Percentiles rank a stretch among this genome's conserved stretches.
phyloP scores from a whole-genome alignment of 2,888 invertebrate genomes.

The Noctua pronuba region DNA sequence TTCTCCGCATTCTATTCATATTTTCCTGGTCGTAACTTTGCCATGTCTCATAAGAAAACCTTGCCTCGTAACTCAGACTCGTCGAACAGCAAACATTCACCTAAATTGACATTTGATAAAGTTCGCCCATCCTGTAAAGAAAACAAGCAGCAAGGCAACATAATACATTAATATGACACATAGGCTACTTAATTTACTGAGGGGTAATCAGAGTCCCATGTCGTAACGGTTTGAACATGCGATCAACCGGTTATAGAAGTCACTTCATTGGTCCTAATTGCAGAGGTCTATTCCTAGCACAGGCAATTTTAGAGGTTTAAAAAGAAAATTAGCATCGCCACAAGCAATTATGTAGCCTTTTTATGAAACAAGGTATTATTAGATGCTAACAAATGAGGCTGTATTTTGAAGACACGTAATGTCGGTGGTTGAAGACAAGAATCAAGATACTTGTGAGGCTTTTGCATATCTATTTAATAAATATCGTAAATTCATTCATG shows the following conservation, averaged over 20 bases:
- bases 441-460: constrained; percentile 16
- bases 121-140: constrained; percentile 38
- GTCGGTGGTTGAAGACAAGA: constrained; percentile 2
- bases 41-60: background rate
- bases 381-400: constrained; percentile 47
- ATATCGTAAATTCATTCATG: background rate
- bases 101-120: constrained; percentile 47
- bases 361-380: constrained; percentile 52
- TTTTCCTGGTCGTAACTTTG: constrained; percentile 20
- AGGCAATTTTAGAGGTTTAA: constrained; percentile 57
- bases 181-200: constrained; percentile 54
- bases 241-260: constrained; percentile 59
- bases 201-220: constrained; percentile 51
- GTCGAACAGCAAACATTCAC: constrained; percentile 18
- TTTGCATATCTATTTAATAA: constrained; percentile 1
- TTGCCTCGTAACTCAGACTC: constrained; percentile 15
- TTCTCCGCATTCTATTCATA: constrained; percentile 6
- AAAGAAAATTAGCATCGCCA: constrained; percentile 51
- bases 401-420: constrained; percentile 38
- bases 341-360: constrained; percentile 42
- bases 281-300: constrained; percentile 41
- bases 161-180: constrained; percentile 56
- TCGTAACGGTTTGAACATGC: constrained; percentile 54
- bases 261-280: constrained; percentile 61
- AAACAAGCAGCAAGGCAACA: constrained; percentile 33